phyloP scores from a whole-genome alignment of 2,888 invertebrate genomes.

The Troides oblongomaculatus region DNA sequence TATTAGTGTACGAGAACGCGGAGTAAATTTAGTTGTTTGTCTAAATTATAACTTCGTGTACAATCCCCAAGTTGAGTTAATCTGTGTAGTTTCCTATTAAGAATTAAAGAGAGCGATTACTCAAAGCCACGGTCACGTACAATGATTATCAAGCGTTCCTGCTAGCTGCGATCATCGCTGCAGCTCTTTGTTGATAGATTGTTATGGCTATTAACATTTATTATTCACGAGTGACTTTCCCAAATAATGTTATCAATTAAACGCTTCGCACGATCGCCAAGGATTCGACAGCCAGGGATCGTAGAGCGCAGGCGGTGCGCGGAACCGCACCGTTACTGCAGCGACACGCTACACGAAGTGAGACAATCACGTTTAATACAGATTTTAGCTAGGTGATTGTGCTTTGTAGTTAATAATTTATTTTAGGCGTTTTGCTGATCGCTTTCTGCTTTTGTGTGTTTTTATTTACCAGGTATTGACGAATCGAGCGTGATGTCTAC shows the following conservation, averaged over 20 bases:
- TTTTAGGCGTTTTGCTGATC: too few relatives aligned
- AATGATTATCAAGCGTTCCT: slow-evolving; percentile 4
- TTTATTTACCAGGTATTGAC: too few relatives aligned
- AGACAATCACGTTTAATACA: slow-evolving; percentile 48
- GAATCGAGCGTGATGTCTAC: too few relatives aligned
- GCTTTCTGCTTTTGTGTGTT: too few relatives aligned
- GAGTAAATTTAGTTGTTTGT: not conserved
- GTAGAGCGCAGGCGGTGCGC: slow-evolving; percentile 36
- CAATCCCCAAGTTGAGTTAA: not conserved
- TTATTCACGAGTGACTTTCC: slow-evolving; percentile 21
- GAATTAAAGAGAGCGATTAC: not conserved
- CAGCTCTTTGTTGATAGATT: slow-evolving; percentile 10
- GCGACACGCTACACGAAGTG: slow-evolving; percentile 57
- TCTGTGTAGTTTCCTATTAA: too few relatives aligned
- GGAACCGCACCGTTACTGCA: slow-evolving; percentile 67
- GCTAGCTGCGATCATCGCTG: not conserved
- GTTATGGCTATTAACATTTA: slow-evolving; percentile 8
- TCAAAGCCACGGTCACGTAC: slow-evolving; percentile 8
- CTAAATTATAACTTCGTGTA: not conserved
- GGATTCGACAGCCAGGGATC: too few relatives aligned
- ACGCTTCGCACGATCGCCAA: slow-evolving; percentile 7
- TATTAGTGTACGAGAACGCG: too few relatives aligned
- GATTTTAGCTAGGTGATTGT: slow-evolving; percentile 1
- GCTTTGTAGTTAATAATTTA: not conserved
- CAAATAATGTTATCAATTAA: slow-evolving; percentile 21